Base-by-base conservation (phyloP, 2,888 invertebrate genomes). In the Eupithecia exiguata region DNA sequence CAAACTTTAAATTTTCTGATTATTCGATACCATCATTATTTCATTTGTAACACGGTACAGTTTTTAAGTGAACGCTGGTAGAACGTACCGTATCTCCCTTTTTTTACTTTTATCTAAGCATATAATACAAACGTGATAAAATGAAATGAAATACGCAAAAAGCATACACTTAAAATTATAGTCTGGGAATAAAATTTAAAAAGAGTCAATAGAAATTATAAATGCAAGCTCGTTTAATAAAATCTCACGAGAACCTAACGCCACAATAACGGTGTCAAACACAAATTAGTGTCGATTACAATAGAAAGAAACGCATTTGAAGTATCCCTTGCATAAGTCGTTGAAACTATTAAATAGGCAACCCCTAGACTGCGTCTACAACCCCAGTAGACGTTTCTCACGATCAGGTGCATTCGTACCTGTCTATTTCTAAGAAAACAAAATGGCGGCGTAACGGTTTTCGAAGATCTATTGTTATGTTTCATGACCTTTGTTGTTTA, bases 361-460 rank as follows among this genome's bases (percentile, higher is more conserved):
- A 82, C 84, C 85, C 86, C 81, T 81, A 79, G 78, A 79, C 38
- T 62, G 35, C 35, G 62, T 62, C 62, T 35, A 62, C 63, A 30
- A 65, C 63, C 63, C 62, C 63, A n/a, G 40, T 53, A 69, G 69
- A 77, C 78, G 12, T 79, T 82, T 91, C 91, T 84, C 91, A 91
- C 90, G 89, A 84, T 91, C 91, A 92, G 92, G 92, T 92, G 92
- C 86, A 86, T 87, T 85, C 83, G 86, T 87, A 87, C 86, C 79
- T 79, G 79, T 79, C 79, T 75, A 78, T 88, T 87, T 86, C 81
- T 75, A 80, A 78, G 88, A 86, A 84, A 85, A 80, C 82, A 88
- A 89, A 84, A 89, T 86, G 85, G 88, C 84, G 79, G 80, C 83
- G 80, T 86, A 91, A 91, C 91, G 89, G 90, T 89, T 85, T 83